Evolutionary conservation across 2,888 invertebrate species (phyloP), one percentile per base, ranked within the genome.

Genomic region (Thera britannica): DNA sequence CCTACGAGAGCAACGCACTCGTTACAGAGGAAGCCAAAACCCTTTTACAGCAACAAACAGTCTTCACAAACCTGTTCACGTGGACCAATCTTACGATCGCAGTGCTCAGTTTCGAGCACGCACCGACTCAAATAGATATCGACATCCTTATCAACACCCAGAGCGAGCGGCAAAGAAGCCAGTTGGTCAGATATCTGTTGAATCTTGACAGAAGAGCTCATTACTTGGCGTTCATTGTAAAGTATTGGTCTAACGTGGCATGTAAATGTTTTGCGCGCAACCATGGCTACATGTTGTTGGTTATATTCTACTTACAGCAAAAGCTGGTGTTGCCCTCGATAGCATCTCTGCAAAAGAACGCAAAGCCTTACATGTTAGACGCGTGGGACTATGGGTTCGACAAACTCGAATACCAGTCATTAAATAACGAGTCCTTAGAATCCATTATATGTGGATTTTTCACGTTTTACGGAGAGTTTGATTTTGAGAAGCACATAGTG

Each of bases 401-500:
- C 9, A 11, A 58, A 11, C 44, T 58, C n/a, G n/a, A 61, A 11
- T 67, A 57, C 9, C 5, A 46, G 6, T 54, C 34, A 0, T 8
- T 54, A 0, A 70, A 70, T 38, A 23, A 44, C 44, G 57, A 57
- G 4, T 9, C 34, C 2, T 34, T 57, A 44, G 44, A n/a, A 38
- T 55, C 55, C 11, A 55, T 55, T n/a, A n/a, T 55, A 0, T 81
- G 81, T 2, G 83, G 79, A 3, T 86, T 86, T 67, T 85, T 85
- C 55, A 70, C 74, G 34, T 87, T 74, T 68, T 85, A 85, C 64
- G 72, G 63, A 2, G 68, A 69, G 5, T 85, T 85, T 35, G 60
- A 74, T 12, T 71, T 66, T 34, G 58, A 66, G 41, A 56, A 65
- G 4, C 55, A 55, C 6, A 54, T 71, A 3, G 49, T 72, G 11